Evolutionary conservation across 2,888 invertebrate species (phyloP).

Genomic region (Ectobius pallidus): DNA sequence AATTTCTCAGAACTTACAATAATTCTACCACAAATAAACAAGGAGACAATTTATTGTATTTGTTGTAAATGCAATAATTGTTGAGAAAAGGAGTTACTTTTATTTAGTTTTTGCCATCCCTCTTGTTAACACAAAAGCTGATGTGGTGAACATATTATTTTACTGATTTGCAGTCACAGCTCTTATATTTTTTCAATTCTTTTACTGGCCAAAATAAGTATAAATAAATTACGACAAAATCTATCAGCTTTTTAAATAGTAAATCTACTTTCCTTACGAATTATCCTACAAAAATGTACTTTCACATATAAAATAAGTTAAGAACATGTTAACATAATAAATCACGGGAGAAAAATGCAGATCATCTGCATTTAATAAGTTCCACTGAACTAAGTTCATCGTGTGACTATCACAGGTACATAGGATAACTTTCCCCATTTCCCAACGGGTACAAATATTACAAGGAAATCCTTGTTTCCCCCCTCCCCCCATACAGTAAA

Average conservation of each 20-base stretch:
- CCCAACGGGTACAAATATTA: background rate
- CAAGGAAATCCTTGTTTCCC: background rate
- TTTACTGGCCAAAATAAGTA: conserved; percentile 16
- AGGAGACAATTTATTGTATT: conserved; percentile 38
- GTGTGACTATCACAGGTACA: conserved; percentile 45
- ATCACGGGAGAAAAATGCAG: conserved; percentile 20
- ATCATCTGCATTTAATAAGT: conserved; percentile 17
- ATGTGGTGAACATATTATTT: conserved; percentile 35
- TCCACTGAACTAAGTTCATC: conserved; percentile 31
- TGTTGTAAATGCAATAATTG: conserved; percentile 43
- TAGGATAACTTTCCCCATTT: conserved; percentile 26
- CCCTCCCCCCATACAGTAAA: background rate
- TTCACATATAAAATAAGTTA: conserved; percentile 30
- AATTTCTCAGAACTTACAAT: conserved; percentile 43
- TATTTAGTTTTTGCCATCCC: conserved; percentile 40
- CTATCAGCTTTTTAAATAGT: background rate
- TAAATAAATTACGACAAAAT: conserved; percentile 1
- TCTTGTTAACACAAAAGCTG: conserved; percentile 37
- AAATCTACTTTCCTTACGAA: background rate
- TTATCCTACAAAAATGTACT: conserved; percentile 3
- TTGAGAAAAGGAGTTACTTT: conserved; percentile 34
- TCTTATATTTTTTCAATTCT: conserved; percentile 10
- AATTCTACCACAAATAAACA: conserved; percentile 44
- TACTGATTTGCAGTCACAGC: conserved; percentile 43
- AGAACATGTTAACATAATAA: conserved; percentile 24